These are phyloP conservation scores for Solenopsis fugax DNA, from an alignment of 1,140 invertebrate genomes.

Conservation along the genomic window DNA sequence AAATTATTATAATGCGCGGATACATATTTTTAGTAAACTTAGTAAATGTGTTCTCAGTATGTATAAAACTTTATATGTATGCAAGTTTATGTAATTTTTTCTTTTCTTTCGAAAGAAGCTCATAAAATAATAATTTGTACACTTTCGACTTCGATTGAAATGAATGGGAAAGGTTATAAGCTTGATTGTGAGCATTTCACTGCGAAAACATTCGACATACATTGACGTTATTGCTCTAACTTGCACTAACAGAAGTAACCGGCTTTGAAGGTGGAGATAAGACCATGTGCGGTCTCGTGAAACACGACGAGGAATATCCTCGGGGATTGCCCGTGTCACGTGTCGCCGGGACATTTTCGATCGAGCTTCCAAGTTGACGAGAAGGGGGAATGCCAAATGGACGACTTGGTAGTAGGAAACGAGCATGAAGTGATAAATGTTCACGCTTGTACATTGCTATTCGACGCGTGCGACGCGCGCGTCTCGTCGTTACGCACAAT, in stretches of 20 bases:
- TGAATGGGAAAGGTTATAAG: not conserved
- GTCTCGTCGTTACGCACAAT: slow-evolving; percentile 50
- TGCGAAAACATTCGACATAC: slow-evolving; percentile 23
- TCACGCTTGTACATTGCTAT: slow-evolving; percentile 57
- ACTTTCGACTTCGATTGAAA: not conserved
- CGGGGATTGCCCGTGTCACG: slow-evolving; percentile 64
- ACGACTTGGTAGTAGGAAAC: slow-evolving; percentile 42
- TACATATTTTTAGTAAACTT: not conserved
- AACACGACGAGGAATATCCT: slow-evolving; percentile 64
- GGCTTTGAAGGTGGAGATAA: slow-evolving; percentile 37
- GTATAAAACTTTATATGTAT: not conserved
- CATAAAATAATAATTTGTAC: not conserved
- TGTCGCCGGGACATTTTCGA: slow-evolving; percentile 59
- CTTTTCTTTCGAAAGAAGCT: not conserved
- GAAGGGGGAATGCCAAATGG: slow-evolving; percentile 54
- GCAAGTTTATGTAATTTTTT: no score
- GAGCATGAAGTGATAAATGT: slow-evolving; percentile 58
- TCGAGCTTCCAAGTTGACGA: slow-evolving; percentile 51
- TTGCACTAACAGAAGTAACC: slow-evolving; percentile 50
- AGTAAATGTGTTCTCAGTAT: not conserved
- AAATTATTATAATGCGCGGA: not conserved
- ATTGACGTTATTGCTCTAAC: slow-evolving; percentile 69
- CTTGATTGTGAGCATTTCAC: not conserved
- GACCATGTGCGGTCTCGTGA: slow-evolving; percentile 56
- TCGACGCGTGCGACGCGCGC: slow-evolving; percentile 19